Evolutionary conservation across 1,140 invertebrate genomes (phyloP).

Genomic region (Pristionchus pacificus): DNA sequence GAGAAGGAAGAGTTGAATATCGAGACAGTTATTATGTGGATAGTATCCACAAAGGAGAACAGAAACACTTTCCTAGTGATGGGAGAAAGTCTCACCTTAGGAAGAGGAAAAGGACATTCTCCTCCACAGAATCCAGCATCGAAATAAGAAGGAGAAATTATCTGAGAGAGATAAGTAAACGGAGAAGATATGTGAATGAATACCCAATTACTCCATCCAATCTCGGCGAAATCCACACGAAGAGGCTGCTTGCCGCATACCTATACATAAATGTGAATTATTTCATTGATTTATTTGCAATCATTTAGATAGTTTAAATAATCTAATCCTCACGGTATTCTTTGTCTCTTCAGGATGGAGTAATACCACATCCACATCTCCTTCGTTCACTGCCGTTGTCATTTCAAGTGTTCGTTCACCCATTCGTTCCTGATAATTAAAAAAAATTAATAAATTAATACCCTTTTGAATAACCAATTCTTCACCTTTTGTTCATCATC

Average conservation of each 20-base stretch:
- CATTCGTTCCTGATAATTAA: neutral
- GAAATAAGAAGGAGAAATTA: neutral
- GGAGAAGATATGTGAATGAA: too few species aligned
- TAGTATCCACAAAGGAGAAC: neutral
- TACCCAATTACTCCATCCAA: neutral
- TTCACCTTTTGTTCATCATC: neutral
- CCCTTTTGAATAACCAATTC: neutral
- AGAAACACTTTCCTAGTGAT: too few species aligned
- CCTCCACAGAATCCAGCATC: neutral
- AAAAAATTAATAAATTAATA: neutral
- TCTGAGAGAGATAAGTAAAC: too few species aligned
- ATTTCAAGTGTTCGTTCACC: neutral
- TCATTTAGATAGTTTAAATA: neutral
- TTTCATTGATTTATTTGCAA: too few species aligned
- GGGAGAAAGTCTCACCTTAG: neutral
- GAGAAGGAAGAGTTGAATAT: too few species aligned
- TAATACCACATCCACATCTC: neutral
- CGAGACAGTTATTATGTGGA: too few species aligned
- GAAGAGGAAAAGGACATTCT: neutral
- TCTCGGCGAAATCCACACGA: neutral
- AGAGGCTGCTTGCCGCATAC: neutral
- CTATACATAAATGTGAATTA: too few species aligned
- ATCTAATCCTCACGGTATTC: neutral
- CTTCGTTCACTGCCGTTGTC: neutral
- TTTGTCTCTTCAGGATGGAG: neutral